Evolutionary conservation across 2,113 vertebrate genomes (phyloP), one percentile per base, ranked within the genome.

Genomic region (Alligator mississippiensis): DNA sequence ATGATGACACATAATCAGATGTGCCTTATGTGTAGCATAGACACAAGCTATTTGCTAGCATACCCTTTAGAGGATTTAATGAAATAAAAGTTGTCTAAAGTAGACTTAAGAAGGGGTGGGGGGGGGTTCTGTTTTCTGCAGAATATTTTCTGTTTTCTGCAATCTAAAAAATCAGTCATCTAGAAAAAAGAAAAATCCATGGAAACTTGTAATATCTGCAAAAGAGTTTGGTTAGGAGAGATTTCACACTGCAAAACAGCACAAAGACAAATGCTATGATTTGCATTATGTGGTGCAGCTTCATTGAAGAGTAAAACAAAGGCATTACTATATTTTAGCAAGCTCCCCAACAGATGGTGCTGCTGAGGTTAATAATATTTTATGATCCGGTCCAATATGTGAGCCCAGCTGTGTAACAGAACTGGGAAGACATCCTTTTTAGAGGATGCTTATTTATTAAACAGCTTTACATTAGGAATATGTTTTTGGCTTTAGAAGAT

Each of bases 381-480:
- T 90, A 87, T 87, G 54, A 85, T 81, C 80, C 80, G 94, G 85
- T 91, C 84, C 88, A 77, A 47, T 93, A 57, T 92, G 66, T 38
- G 68, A 72, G 22, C 22, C 77, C 87, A 87, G 76, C 57, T 82
- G 47, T 91, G 88, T 80, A 84, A 76, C 14, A 90, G 30, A 11
- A 80, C 63, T 85, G 80, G 78, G 80, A 91, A 5, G 2, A 70
- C 4, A 72, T 11, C 24, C 83, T 66, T 87, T 94, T 72, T 14
- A 92, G 68, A 22, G 63, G 66, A 91, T 78, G 38, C 54, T 87
- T 79, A 91, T 84, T 84, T 60, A 76, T 10, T 1, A 2, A 88
- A 63, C 19, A 47, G 63, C 90, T 95, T 89, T 89, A 58, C 63
- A 83, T 84, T 34, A 61, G 47, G 68, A 86, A 22, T 63, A 18